Percentiles rank a stretch among this genome's conserved stretches.
Conservation (phyloP, 2,888 invertebrate species). For the Lasioglossum lativentre region DNA sequence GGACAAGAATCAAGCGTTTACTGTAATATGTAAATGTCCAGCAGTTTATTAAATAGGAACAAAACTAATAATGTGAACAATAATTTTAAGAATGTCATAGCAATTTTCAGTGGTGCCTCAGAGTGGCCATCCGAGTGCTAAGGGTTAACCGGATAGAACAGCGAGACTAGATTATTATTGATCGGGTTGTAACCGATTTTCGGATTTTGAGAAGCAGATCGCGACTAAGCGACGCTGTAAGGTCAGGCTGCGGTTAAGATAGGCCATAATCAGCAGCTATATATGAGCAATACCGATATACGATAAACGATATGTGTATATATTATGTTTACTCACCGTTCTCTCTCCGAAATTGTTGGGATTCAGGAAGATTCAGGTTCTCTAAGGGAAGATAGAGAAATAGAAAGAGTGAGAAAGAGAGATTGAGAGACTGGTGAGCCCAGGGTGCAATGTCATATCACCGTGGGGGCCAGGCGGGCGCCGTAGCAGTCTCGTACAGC, state of each 20-base stretch:
- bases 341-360: conserved; percentile 54
- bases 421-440: conserved; percentile 55
- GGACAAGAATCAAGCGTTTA: too few relatives aligned
- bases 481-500: conserved; percentile 81
- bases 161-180: neutral
- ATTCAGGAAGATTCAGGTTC: conserved; percentile 55
- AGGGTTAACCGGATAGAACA: neutral
- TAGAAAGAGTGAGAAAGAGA: conserved; percentile 26
- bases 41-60: too few relatives aligned
- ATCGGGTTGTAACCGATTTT: too few relatives aligned
- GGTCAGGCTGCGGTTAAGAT: neutral
- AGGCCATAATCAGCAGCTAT: neutral
- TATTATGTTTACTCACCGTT: conserved; percentile 16
- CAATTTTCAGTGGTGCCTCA: too few relatives aligned
- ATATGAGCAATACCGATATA: neutral
- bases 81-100: too few relatives aligned
- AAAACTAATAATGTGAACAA: too few relatives aligned
- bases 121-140: too few relatives aligned
- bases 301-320: neutral
- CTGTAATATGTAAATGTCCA: too few relatives aligned
- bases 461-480: conserved; percentile 80
- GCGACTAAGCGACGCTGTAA: neutral
- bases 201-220: neutral
- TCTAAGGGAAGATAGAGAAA: conserved; percentile 34
- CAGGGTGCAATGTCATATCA: conserved; percentile 80